These are phyloP conservation scores for Aplodontia rufa DNA, from an alignment of 2,113 vertebrate genomes.

Conservation along the genomic window DNA sequence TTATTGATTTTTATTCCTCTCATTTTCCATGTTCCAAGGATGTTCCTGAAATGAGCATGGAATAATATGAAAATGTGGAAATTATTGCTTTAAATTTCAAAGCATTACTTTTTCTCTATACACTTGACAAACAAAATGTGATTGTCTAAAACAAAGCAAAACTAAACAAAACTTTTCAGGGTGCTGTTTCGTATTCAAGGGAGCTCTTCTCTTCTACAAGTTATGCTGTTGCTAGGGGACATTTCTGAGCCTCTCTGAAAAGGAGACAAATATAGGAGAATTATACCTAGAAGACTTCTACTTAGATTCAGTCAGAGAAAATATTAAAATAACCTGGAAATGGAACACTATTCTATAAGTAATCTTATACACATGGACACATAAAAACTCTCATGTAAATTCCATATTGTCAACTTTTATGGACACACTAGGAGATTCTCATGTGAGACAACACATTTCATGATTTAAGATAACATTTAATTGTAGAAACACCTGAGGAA, in stretches of 20 bases:
- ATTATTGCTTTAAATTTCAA: not conserved
- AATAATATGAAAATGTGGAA: not conserved
- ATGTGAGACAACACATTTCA: not conserved
- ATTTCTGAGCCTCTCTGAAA: not conserved
- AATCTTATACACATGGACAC: not conserved
- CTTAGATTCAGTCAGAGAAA: not conserved
- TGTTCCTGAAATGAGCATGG: not conserved
- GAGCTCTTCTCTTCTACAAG: not conserved
- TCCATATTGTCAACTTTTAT: not conserved
- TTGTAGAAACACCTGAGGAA: not conserved
- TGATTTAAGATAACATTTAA: not conserved
- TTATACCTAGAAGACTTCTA: not conserved
- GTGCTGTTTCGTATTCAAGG: not conserved
- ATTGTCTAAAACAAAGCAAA: not conserved
- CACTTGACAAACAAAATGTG: not conserved
- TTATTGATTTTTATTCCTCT: not conserved
- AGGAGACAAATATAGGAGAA: not conserved
- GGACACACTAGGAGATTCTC: not conserved
- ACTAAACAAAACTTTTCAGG: not conserved
- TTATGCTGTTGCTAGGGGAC: not conserved
- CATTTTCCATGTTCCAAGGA: not conserved
- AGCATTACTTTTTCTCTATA: not conserved
- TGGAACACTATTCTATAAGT: not conserved
- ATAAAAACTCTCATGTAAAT: not conserved
- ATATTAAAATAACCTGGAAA: not conserved